Evolutionary conservation across 2,113 vertebrate species (phyloP), one percentile per base, ranked within the genome.

Genomic region (Psilopsiagon aurifrons): DNA sequence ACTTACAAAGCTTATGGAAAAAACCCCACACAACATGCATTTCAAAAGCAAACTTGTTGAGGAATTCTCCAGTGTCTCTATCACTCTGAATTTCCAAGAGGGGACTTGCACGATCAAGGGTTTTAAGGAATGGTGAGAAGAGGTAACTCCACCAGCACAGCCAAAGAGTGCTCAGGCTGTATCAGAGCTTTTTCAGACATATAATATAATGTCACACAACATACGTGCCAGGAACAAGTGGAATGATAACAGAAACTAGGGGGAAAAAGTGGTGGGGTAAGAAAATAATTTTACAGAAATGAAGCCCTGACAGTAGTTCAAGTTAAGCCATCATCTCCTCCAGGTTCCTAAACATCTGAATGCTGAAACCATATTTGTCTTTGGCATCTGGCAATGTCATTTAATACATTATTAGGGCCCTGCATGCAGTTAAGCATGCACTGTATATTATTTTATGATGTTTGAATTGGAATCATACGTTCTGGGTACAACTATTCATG

Each of bases 371-470:
- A 12, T 97, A 94, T 97, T 97, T 97, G 95, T 97, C 95, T 98
- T 98, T 97, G 97, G 97, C 98, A 98, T 94, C 91, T 96, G 97
- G 90, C 95, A 91, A 94, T 96, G 97, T 97, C 98, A 98, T 98
- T 98, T 97, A 98, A 98, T 97, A 97, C 51, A 75, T 97, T 97
- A 97, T 76, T 95, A 94, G 10, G 79, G 96, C 70, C 94, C 76
- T 92, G 93, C 92, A 97, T 95, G 97, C 97, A 95, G 87, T 97
- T 97, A 98, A 97, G 96, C 97, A 96, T 97, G 96, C 97, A 95
- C 97, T 97, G 96, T 97, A 95, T 98, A 98, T 98, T 98, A 98
- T 98, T 98, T 98, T 98, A 98, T 97, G 96, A 92, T 98, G 97
- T 98, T 98, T 98, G 97, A 95, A 92, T 98, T 98, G 98, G 98